These are phyloP conservation scores for Stylophora pistillata DNA, from an alignment of 64 coral and sea anemone species.

Conservation along the genomic window DNA sequence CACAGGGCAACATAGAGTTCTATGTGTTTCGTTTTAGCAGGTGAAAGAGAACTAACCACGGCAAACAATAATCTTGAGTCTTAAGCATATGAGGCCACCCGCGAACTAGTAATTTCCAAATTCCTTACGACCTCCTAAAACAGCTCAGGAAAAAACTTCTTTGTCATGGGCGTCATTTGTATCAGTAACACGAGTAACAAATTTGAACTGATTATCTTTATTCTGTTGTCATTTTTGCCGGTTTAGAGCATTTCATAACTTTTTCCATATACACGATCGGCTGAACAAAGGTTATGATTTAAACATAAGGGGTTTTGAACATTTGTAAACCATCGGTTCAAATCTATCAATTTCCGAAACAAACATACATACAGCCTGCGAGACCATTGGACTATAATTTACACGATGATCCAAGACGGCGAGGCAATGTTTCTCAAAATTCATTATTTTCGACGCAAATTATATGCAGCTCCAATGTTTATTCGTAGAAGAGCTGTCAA, in stretches of 20 bases:
- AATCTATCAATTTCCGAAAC: slow-evolving; percentile 12
- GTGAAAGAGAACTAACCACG: slow-evolving; percentile 29
- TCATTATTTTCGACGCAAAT: slow-evolving; percentile 12
- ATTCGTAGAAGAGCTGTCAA: slow-evolving; percentile 18
- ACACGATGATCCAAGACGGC: not conserved
- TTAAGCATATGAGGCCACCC: slow-evolving; percentile 17
- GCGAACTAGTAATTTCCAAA: slow-evolving; percentile 32
- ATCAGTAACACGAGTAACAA: not conserved
- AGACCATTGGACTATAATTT: not conserved
- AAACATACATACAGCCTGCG: not conserved
- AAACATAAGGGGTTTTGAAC: slow-evolving; percentile 27
- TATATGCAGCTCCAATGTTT: not conserved
- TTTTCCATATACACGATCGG: slow-evolving; percentile 12
- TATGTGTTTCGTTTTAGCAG: slow-evolving; percentile 1
- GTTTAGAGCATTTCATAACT: not conserved
- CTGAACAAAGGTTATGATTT: slow-evolving; percentile 5
- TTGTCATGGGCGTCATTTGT: not conserved
- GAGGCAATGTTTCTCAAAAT: not conserved
- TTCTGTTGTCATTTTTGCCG: not conserved
- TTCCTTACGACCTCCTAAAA: slow-evolving; percentile 2
- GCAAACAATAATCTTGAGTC: slow-evolving; percentile 48
- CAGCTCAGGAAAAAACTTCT: not conserved
- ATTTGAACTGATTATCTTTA: not conserved
- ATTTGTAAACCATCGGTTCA: slow-evolving; percentile 19
- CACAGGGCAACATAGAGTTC: not conserved